These are phyloP conservation scores for Papilio machaon DNA, from an alignment of 1,140 invertebrate genomes.

Conservation along the genomic window DNA sequence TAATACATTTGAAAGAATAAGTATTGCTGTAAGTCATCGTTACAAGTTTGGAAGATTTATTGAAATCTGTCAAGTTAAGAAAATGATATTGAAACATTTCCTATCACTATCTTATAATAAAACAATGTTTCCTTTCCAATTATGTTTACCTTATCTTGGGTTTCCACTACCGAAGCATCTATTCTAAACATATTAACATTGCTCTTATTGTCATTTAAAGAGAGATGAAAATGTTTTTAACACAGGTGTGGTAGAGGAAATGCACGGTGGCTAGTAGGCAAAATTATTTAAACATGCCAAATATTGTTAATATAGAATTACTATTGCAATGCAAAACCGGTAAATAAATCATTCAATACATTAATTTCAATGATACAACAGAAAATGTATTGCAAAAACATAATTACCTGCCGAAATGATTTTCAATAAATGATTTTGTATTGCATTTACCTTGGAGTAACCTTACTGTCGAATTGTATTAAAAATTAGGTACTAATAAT, in stretches of 20 bases:
- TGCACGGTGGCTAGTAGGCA: not conserved
- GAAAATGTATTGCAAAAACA: slow-evolving; percentile 32
- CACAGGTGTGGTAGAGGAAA: not conserved
- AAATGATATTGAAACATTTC: too few species aligned
- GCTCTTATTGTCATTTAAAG: too few species aligned
- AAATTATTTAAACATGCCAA: slow-evolving; percentile 6
- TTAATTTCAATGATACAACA: slow-evolving; percentile 37
- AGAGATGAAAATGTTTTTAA: not conserved
- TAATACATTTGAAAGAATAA: not conserved
- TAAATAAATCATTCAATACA: slow-evolving; percentile 18
- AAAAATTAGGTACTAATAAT: slow-evolving; percentile 25
- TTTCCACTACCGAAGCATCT: too few species aligned
- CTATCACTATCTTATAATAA: too few species aligned
- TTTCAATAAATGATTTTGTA: slow-evolving; percentile 23
- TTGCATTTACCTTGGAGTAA: slow-evolving; percentile 30
- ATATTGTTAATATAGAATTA: slow-evolving; percentile 11
- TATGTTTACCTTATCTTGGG: not conserved
- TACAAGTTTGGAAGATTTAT: not conserved
- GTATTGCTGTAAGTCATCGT: not conserved
- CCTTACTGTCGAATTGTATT: slow-evolving; percentile 3
- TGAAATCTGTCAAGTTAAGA: not conserved
- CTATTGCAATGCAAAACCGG: slow-evolving; percentile 17
- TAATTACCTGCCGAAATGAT: slow-evolving; percentile 29
- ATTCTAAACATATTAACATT: too few species aligned
- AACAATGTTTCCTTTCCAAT: not conserved